Evolutionary conservation across 2,113 vertebrate genomes (phyloP), one percentile per base, ranked within the genome.

Genomic region (Thomomys bottae): DNA sequence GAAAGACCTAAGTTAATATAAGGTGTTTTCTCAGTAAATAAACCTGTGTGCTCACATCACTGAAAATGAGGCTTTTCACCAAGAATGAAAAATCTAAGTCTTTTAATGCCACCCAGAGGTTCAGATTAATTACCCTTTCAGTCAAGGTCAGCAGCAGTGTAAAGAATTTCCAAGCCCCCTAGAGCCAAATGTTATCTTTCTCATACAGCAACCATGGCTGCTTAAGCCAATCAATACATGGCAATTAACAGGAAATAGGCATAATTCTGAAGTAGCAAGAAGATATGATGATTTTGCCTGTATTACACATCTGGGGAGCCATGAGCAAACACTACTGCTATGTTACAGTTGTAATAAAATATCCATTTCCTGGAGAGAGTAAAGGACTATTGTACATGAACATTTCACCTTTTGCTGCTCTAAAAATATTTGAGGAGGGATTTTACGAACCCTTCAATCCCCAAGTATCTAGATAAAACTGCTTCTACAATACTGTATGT

Each of bases 81-180:
- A 63, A 71, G 90, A 88, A 64, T 66, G 85, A 96, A 87, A 90
- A 90, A 80, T 81, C 82, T 84, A 89, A 14, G 81, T 90, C 80
- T 92, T 93, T 97, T 94, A 94, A 95, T 96, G 93, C 84, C 66
- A 84, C 81, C 94, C 79, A 30, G 88, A 82, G 96, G 96, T 97
- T 97, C 95, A 95, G 94, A 96, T 97, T 97, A 98, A 98, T 97
- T 97, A 94, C 72, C 67, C 94, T 97, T 93, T 96, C 96, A 93
- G 8, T 96, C 96, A 97, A 97, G 97, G 97, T 97, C 94, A 94
- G 92, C 95, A 94, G 95, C 95, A 96, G 96, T 92, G 94, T 95
- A 97, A 96, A 97, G 96, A 88, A 95, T 96, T 97, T 97, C 77
- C 71, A 87, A 61, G 93, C 87, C 88, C 97, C 95, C 97, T 92